Conservation (phyloP, 2,113 vertebrate species). For the Excalfactoria chinensis region DNA sequence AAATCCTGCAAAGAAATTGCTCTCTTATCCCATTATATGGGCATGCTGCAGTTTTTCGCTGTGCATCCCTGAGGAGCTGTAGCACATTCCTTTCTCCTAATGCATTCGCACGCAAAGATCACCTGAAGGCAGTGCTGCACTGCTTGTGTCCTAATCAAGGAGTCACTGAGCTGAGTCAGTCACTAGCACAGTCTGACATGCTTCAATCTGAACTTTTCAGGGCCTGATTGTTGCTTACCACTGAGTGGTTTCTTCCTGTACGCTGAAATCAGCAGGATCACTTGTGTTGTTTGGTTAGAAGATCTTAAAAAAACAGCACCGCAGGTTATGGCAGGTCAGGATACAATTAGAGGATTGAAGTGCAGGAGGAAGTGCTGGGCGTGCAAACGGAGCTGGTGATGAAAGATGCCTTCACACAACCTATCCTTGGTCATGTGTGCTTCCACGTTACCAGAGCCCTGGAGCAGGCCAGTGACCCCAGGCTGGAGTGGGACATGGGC, state of each 20-base stretch:
- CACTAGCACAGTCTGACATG: neutral
- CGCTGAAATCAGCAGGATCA: constrained; percentile 19
- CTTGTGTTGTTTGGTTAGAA: neutral
- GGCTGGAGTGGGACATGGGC: neutral
- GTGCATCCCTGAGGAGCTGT: accelerated
- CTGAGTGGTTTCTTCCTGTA: constrained; percentile 5
- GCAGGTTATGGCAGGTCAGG: neutral
- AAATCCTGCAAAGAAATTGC: neutral
- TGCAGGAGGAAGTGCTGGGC: neutral
- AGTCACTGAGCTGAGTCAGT: constrained; percentile 18
- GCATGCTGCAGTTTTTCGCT: accelerated
- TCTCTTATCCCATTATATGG: accelerated
- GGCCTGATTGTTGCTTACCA: neutral
- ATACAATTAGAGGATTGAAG: neutral
- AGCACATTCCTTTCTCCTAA: neutral
- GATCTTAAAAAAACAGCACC: neutral
- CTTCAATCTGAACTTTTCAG: neutral
- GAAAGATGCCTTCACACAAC: neutral
- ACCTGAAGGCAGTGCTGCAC: neutral
- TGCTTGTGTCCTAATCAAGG: neutral
- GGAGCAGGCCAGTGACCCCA: neutral
- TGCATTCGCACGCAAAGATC: neutral
- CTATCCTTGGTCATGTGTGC: neutral
- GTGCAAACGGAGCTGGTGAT: neutral
- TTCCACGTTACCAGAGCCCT: neutral